Percentiles rank a stretch among this genome's conserved stretches.
These are phyloP conservation scores for Quadroppia sp. DNA, from an alignment of 2,888 invertebrate species.

Conservation along the genomic window DNA sequence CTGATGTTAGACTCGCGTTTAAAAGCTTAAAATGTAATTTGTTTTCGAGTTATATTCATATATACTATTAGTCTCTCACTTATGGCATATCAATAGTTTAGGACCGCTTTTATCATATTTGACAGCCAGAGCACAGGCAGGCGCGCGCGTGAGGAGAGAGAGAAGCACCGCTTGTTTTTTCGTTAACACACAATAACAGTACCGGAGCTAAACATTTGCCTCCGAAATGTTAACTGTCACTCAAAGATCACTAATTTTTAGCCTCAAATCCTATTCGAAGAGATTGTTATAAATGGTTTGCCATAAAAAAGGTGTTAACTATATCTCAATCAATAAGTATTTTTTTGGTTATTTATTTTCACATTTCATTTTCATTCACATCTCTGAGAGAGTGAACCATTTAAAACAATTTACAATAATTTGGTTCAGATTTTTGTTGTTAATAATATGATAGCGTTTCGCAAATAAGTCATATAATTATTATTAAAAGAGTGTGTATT, in stretches of 20 bases:
- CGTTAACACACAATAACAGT: slow-evolving; percentile 6
- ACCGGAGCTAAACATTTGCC: slow-evolving; percentile 17
- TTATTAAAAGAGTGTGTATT: background rate
- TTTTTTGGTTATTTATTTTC: background rate
- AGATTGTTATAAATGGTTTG: background rate
- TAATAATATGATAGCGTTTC: slow-evolving; percentile 14
- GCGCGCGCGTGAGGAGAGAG: too few species aligned
- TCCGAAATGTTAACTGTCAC: slow-evolving; percentile 22
- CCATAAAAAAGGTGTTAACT: background rate
- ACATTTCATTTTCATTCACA: background rate
- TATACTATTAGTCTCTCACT: background rate
- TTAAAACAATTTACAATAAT: slow-evolving; percentile 11
- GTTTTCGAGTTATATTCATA: background rate
- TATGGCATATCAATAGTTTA: slow-evolving; percentile 32
- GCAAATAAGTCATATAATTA: slow-evolving; percentile 6
- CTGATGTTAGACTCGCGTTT: background rate
- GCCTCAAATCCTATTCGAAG: background rate
- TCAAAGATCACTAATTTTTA: slow-evolving; percentile 3
- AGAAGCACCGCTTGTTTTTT: slow-evolving; percentile 9
- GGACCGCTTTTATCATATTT: slow-evolving; percentile 19
- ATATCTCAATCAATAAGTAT: background rate
- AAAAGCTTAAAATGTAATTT: slow-evolving; percentile 28
- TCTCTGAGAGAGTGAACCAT: background rate
- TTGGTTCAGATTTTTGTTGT: background rate
- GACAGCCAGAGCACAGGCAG: slow-evolving; percentile 7